Percentiles rank a stretch among this genome's conserved stretches.
These are phyloP conservation scores for Drosophila kokeensis DNA, from an alignment of 2,888 invertebrate species.

Conservation along the genomic window DNA sequence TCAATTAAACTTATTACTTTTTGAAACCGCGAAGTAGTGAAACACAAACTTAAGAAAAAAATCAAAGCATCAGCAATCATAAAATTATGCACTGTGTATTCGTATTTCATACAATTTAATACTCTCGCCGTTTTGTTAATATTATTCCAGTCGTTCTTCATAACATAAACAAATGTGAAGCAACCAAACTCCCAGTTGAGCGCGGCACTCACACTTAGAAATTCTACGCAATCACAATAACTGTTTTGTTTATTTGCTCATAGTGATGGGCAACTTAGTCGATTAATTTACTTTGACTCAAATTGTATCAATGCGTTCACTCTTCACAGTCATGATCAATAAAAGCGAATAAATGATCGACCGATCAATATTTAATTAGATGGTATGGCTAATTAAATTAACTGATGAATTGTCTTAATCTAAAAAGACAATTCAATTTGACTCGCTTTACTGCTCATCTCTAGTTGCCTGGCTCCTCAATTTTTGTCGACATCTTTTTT, in stretches of 20 bases:
- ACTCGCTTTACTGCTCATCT: conserved; percentile 1
- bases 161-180: neutral
- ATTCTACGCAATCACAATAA: conserved; percentile 16
- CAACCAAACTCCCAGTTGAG: neutral
- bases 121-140: neutral
- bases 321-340: neutral
- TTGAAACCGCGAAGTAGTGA: neutral
- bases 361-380: neutral
- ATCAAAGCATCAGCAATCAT: neutral
- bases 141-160: neutral
- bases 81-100: neutral
- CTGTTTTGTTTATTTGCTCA: neutral
- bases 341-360: neutral
- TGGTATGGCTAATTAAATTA: neutral
- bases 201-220: neutral
- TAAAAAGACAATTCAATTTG: neutral
- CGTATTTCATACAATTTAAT: conserved; percentile 12
- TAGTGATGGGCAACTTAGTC: conserved; percentile 17
- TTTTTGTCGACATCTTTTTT: conserved; percentile 7
- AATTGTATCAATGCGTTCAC: neutral
- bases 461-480: conserved; percentile 1
- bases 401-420: neutral
- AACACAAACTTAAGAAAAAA: neutral
- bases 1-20: neutral
- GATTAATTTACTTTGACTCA: neutral